Percentiles rank a stretch among this genome's conserved stretches.
phyloP scores from a whole-genome alignment of 2,113 vertebrate genomes.

The Notarius lentiginosus region DNA sequence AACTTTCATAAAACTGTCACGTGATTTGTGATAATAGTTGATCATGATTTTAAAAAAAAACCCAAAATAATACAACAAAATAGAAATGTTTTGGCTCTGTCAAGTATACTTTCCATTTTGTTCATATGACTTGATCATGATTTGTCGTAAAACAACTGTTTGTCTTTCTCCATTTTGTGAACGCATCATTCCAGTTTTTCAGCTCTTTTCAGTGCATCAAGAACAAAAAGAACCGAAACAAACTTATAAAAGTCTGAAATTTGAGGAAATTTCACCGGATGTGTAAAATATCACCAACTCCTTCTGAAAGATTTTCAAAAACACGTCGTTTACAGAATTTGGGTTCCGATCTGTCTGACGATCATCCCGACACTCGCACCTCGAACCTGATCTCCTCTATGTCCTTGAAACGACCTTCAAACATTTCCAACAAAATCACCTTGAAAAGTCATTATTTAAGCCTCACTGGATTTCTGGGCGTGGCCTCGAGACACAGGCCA shows the following conservation, averaged over 20 bases:
- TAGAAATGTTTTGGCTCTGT: too few relatives aligned
- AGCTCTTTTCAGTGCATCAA: not conserved
- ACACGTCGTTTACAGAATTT: not conserved
- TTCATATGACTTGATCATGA: too few relatives aligned
- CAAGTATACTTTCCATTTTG: not conserved
- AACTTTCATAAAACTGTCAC: not conserved
- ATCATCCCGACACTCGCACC: not conserved
- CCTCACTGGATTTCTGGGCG: not conserved
- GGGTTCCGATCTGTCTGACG: too few relatives aligned
- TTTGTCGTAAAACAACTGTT: too few relatives aligned
- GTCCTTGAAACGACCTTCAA: not conserved
- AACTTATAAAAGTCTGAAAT: not conserved
- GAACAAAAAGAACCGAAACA: not conserved
- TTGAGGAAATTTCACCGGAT: not conserved
- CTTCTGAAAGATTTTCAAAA: not conserved
- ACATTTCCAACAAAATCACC: too few relatives aligned
- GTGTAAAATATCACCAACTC: not conserved
- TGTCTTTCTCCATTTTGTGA: not conserved
- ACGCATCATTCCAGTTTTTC: not conserved
- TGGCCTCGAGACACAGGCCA: too few relatives aligned
- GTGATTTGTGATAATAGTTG: not conserved
- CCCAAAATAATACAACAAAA: too few relatives aligned
- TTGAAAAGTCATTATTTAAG: not conserved
- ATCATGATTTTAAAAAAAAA: not conserved
- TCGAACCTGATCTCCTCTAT: not conserved